Percentiles rank a stretch among this genome's conserved stretches.
These are phyloP conservation scores for Atherinosoma microstoma DNA, from an alignment of 2,797 vertebrate genomes.

Conservation along the genomic window DNA sequence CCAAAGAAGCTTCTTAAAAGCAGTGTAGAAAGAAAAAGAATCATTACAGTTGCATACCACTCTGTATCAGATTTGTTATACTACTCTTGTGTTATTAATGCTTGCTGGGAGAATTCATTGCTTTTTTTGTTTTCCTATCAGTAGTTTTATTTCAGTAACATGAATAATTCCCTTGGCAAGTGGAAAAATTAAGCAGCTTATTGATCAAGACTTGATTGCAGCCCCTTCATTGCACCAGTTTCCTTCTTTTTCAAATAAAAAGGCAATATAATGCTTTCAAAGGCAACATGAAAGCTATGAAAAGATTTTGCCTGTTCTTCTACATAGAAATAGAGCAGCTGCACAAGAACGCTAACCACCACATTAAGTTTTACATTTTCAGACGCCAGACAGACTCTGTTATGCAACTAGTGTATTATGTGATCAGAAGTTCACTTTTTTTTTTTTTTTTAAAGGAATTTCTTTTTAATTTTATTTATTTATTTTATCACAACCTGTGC, in stretches of 20 bases:
- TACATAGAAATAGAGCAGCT: constrained; percentile 44
- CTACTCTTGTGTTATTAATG: constrained; percentile 30
- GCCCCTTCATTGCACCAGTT: constrained; percentile 38
- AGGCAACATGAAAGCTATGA: constrained; percentile 51
- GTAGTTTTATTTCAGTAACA: constrained; percentile 53
- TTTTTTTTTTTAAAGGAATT: background rate
- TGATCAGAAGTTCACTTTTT: background rate
- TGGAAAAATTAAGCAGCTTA: constrained; percentile 51
- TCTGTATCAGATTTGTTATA: constrained; percentile 30
- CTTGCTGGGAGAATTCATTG: constrained; percentile 36
- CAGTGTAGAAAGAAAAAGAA: constrained; percentile 26
- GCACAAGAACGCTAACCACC: constrained; percentile 50
- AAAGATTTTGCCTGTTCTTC: constrained; percentile 35
- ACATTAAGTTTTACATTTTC: constrained; percentile 35
- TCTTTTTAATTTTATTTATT: background rate
- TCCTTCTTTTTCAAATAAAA: constrained; percentile 20
- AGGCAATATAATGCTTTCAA: constrained; percentile 42
- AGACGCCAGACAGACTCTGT: constrained; percentile 14
- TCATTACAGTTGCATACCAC: constrained; percentile 43
- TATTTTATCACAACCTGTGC: constrained; percentile 3
- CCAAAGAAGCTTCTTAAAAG: constrained; percentile 21
- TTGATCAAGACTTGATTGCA: constrained; percentile 61
- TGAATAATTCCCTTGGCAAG: constrained; percentile 51
- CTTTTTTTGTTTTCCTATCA: constrained; percentile 47
- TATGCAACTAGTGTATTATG: constrained; percentile 1